Percentiles rank a stretch among this genome's conserved stretches.
These are phyloP conservation scores for Drosophila bocqueti DNA, from an alignment of 1,140 invertebrate genomes.

Conservation along the genomic window DNA sequence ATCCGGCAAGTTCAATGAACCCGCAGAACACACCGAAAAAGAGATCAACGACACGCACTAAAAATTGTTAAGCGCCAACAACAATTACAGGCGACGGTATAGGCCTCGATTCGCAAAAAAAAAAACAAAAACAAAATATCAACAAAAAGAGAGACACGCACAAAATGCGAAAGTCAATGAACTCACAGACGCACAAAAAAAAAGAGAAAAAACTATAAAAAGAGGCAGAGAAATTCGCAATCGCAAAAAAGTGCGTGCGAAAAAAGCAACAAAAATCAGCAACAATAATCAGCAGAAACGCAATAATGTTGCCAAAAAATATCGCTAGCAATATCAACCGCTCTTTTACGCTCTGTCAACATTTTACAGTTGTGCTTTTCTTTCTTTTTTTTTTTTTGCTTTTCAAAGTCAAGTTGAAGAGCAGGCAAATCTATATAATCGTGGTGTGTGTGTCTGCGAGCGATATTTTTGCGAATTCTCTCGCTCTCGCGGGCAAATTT, in stretches of 20 bases:
- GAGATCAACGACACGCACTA: constrained; percentile 82
- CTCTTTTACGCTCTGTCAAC: constrained; percentile 55
- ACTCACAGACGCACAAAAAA: constrained; percentile 38
- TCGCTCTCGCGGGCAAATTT: constrained; percentile 25
- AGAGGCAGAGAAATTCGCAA: constrained; percentile 42
- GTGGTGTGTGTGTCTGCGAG: constrained; percentile 2
- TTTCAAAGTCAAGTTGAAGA: constrained; percentile 84
- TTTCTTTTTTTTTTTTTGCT: not conserved
- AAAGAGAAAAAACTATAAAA: constrained; percentile 5
- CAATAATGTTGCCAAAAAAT: constrained; percentile 73
- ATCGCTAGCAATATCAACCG: constrained; percentile 12
- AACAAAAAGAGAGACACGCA: constrained; percentile 40
- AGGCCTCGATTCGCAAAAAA: constrained; percentile 64
- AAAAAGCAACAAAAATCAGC: not conserved
- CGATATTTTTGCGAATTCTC: constrained; percentile 53
- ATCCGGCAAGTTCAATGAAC: constrained; percentile 66
- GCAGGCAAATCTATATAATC: constrained; percentile 30
- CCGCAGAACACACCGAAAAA: constrained; percentile 46
- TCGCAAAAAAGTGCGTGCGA: constrained; percentile 43
- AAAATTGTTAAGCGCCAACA: constrained; percentile 40
- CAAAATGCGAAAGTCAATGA: constrained; percentile 69
- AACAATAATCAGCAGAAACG: not conserved
- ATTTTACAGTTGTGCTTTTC: constrained; percentile 17
- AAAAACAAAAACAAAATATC: constrained; percentile 31
- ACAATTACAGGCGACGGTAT: constrained; percentile 40